Conservation (phyloP, 2,113 vertebrate species). For the Aepyceros melampus region DNA sequence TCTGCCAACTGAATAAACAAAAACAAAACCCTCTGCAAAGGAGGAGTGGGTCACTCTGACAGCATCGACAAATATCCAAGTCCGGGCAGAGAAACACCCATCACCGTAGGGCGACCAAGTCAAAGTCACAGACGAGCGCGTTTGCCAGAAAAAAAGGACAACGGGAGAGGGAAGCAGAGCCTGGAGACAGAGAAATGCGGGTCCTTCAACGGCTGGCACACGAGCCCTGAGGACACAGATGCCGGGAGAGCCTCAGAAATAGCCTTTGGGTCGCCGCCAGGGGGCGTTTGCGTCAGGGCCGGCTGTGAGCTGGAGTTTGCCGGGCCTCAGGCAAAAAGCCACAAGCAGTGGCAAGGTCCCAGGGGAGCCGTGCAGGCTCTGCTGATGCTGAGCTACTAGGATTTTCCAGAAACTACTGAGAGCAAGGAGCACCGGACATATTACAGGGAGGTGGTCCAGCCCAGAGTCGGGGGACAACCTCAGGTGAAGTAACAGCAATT, state of each 20-base stretch:
- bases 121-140: not conserved
- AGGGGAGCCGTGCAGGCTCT: not conserved
- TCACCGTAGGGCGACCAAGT: not conserved
- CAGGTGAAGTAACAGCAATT: no score
- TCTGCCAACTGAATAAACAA: not conserved
- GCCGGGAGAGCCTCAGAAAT: not conserved
- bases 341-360: not conserved
- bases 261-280: not conserved
- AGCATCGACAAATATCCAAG: not conserved
- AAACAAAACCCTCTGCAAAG: not conserved
- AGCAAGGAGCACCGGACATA: not conserved
- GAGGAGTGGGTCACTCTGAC: not conserved
- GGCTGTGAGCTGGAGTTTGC: not conserved
- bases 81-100: not conserved
- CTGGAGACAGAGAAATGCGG: not conserved
- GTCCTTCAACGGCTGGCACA: not conserved
- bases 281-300: not conserved
- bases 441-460: rapidly evolving
- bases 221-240: not conserved
- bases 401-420: not conserved
- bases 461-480: not conserved
- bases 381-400: not conserved
- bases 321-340: rapidly evolving
- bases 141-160: not conserved
- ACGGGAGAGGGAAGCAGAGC: not conserved